A percentile compares a stretch with the other conserved stretches of the same genome.
phyloP scores from a whole-genome alignment of 1,140 invertebrate genomes.

The Agrilus planipennis region DNA sequence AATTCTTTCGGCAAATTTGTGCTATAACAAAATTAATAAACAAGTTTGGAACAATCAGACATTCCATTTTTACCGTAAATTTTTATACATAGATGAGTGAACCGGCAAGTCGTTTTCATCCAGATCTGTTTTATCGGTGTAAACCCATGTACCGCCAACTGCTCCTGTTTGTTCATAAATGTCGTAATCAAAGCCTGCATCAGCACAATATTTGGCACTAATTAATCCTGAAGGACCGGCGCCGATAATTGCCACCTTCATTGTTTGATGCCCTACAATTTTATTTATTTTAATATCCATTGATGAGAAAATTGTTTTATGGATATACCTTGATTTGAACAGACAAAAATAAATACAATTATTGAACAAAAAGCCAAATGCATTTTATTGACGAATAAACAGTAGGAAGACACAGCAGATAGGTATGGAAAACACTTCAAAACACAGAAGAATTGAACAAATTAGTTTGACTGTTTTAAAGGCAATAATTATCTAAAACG shows the following conservation, averaged over 20 bases:
- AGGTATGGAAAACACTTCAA: too few species aligned
- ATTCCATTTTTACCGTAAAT: not conserved
- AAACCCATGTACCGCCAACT: not conserved
- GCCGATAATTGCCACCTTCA: not conserved
- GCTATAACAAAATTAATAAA: not conserved
- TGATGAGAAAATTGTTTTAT: too few species aligned
- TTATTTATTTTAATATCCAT: not conserved
- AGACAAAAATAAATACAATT: too few species aligned
- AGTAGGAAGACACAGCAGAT: too few species aligned
- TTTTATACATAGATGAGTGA: not conserved
- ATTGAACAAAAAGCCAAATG: too few species aligned
- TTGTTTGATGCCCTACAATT: not conserved
- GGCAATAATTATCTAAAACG: too few species aligned
- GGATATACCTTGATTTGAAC: too few species aligned
- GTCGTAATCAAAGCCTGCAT: not conserved
- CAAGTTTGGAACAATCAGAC: not conserved
- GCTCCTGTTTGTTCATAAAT: not conserved
- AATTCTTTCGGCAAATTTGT: not conserved
- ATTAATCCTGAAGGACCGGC: not conserved
- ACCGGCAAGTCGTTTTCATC: not conserved
- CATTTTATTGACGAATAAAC: too few species aligned
- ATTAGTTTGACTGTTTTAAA: too few species aligned
- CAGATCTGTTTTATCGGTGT: conserved; percentile 33
- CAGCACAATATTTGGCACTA: not conserved
- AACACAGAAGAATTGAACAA: too few species aligned